These are phyloP conservation scores for Gnatocerus cornutus DNA, from an alignment of 2,888 invertebrate species.

Conservation along the genomic window DNA sequence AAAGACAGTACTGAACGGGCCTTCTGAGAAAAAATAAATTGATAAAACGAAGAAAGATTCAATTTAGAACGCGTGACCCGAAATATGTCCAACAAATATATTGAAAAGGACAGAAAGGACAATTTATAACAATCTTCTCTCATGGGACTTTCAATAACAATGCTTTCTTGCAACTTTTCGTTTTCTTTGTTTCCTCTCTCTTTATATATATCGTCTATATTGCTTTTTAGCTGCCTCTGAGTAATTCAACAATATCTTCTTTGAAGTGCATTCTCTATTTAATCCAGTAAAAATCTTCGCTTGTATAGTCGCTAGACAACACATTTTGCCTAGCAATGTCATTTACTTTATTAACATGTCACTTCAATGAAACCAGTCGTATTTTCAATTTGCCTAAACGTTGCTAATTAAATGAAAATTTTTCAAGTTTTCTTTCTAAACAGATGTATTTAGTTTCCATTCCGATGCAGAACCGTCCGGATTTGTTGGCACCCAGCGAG, in stretches of 20 bases:
- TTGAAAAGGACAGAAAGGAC: constrained; percentile 64
- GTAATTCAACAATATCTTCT: constrained; percentile 61
- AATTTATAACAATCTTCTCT: constrained; percentile 64
- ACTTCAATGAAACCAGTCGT: neutral
- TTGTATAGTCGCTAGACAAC: constrained; percentile 19
- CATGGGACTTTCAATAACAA: constrained; percentile 64
- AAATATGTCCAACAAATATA: constrained; percentile 62
- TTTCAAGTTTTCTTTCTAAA: neutral
- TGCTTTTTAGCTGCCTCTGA: constrained; percentile 62
- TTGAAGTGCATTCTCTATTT: constrained; percentile 59
- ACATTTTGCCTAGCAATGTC: constrained; percentile 26
- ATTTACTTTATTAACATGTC: constrained; percentile 30
- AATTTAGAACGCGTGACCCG: constrained; percentile 62
- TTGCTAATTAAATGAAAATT: constrained; percentile 6
- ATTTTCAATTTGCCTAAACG: neutral
- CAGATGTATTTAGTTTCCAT: constrained; percentile 16
- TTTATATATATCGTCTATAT: constrained; percentile 61
- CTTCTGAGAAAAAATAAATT: constrained; percentile 52
- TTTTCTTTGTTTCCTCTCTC: constrained; percentile 60
- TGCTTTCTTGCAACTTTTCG: constrained; percentile 62
- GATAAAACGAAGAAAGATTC: constrained; percentile 56
- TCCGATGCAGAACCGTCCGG: neutral
- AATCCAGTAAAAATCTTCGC: constrained; percentile 47
- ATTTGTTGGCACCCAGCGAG: constrained; percentile 8
- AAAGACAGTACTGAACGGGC: constrained; percentile 45